Evolutionary conservation across 2,113 vertebrate species (phyloP).

Genomic region (Columba janthina): DNA sequence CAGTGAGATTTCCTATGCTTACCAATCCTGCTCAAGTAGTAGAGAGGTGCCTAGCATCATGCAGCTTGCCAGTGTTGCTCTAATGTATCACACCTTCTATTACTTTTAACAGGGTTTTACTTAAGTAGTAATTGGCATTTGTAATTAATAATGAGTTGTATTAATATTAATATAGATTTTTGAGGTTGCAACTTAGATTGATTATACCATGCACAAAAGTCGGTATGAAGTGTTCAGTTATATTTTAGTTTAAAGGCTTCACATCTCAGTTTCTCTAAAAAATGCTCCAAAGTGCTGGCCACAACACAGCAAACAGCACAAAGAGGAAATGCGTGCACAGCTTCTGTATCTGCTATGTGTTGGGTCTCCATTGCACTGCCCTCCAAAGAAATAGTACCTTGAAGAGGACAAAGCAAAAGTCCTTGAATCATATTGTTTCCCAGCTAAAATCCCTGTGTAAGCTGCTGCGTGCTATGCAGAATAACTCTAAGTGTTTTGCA

Average conservation of each 20-base stretch:
- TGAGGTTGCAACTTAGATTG: not conserved
- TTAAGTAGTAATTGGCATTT: not conserved
- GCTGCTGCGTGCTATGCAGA: not conserved
- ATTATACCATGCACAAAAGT: not conserved
- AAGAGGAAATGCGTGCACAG: not conserved
- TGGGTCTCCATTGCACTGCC: not conserved
- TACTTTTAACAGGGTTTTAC: not conserved
- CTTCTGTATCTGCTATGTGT: not conserved
- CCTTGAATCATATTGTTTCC: not conserved
- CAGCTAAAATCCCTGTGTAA: not conserved
- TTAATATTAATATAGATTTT: not conserved
- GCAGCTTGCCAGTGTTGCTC: not conserved
- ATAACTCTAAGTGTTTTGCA: not conserved
- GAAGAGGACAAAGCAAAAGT: not conserved
- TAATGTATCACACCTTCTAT: not conserved
- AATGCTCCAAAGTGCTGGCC: not conserved
- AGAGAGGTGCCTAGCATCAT: not conserved
- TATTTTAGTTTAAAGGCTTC: conserved; percentile 23
- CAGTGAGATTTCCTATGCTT: not conserved
- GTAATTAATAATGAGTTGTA: not conserved
- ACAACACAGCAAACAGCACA: not conserved
- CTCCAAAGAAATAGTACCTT: not conserved
- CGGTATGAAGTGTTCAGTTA: not conserved
- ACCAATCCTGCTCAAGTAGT: not conserved
- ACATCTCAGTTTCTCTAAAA: conserved; percentile 15